These are phyloP conservation scores for Brachionus koreanus DNA, from an alignment of 1,140 invertebrate genomes.

Conservation along the genomic window DNA sequence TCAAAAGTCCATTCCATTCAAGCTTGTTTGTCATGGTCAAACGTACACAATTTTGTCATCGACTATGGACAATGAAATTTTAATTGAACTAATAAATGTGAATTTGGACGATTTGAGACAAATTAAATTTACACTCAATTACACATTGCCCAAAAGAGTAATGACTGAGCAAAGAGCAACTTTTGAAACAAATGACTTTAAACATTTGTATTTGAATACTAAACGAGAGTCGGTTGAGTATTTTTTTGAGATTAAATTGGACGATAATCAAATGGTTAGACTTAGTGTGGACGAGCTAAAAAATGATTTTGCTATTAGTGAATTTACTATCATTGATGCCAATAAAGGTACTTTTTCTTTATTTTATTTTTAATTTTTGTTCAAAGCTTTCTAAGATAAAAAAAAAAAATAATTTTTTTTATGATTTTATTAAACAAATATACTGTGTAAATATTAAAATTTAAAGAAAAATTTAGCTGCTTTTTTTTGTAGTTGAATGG, in stretches of 20 bases:
- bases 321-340: neutral
- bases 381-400: no score
- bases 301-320: slow-evolving; percentile 20
- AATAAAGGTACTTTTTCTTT: slow-evolving; percentile 36
- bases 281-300: slow-evolving; percentile 9
- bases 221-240: slow-evolving; percentile 18
- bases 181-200: slow-evolving; percentile 31
- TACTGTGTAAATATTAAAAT: no score
- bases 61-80: slow-evolving; percentile 2
- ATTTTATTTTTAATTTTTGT: no score
- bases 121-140: slow-evolving; percentile 21
- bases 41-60: slow-evolving; percentile 32
- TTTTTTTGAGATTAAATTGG: neutral
- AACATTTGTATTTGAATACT: slow-evolving; percentile 7
- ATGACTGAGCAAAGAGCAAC: neutral
- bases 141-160: neutral
- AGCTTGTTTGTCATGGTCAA: slow-evolving; percentile 1
- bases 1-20: slow-evolving; percentile 16
- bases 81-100: slow-evolving; percentile 31
- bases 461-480: no score
- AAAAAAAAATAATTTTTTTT: no score
- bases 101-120: neutral
- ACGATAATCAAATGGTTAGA: neutral
- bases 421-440: no score
- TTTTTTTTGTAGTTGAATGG: no score